phyloP scores from a whole-genome alignment of 1,140 invertebrate genomes.

The Vanessa atalanta region DNA sequence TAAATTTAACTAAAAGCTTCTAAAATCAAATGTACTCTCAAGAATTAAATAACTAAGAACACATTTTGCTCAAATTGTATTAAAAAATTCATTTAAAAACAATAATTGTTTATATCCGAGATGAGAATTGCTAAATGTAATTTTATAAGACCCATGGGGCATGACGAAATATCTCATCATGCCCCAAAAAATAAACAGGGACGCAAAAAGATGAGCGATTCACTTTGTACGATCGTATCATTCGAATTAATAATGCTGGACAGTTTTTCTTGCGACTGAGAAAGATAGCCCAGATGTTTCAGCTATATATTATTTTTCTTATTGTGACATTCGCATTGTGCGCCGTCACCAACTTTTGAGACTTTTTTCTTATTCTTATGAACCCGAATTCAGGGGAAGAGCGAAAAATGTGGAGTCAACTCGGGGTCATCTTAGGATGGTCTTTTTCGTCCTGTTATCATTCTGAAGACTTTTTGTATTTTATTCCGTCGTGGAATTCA shows the following conservation, averaged over 20 bases:
- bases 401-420: not conserved
- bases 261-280: constrained; percentile 48
- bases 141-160: constrained; percentile 17
- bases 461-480: not conserved
- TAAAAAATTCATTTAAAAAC: not conserved
- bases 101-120: not conserved
- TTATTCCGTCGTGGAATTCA: not conserved
- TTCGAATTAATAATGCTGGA: constrained; percentile 55
- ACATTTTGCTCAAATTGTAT: not conserved
- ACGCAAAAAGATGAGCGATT: constrained; percentile 31
- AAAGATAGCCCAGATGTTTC: constrained; percentile 47
- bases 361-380: constrained; percentile 16
- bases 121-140: constrained; percentile 18
- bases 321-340: constrained; percentile 55
- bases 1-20: too few relatives aligned
- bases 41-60: too few relatives aligned
- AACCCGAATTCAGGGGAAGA: constrained; percentile 8
- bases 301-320: constrained; percentile 51
- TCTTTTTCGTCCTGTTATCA: not conserved
- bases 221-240: constrained; percentile 49
- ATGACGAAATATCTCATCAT: constrained; percentile 8
- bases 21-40: too few relatives aligned
- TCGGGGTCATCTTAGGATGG: constrained; percentile 42
- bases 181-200: constrained; percentile 30
- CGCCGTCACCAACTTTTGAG: constrained; percentile 28